These are phyloP conservation scores for Melieria omissa DNA, from an alignment of 2,888 invertebrate species.

Conservation along the genomic window DNA sequence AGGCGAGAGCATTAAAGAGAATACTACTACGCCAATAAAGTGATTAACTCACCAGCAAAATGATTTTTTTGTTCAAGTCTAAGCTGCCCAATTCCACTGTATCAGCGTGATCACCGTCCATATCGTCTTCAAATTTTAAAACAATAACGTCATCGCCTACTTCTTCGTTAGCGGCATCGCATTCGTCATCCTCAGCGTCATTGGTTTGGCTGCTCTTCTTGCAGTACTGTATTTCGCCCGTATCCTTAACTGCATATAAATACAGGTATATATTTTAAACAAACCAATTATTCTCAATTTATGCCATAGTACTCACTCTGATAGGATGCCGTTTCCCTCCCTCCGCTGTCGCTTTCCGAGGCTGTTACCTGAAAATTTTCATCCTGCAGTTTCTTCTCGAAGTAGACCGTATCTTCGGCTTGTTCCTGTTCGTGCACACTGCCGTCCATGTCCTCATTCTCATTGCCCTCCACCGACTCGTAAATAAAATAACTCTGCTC, in stretches of 20 bases:
- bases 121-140: constrained; percentile 48
- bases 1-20: not conserved
- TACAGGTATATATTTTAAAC: not conserved
- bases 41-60: constrained; percentile 60
- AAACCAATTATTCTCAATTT: not conserved
- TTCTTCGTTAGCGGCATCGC: constrained; percentile 46
- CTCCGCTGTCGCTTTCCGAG: constrained; percentile 30
- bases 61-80: constrained; percentile 66
- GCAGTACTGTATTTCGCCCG: constrained; percentile 59
- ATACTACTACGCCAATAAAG: not conserved
- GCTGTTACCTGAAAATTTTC: constrained; percentile 38
- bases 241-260: constrained; percentile 54
- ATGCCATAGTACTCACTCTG: constrained; percentile 34
- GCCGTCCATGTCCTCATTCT: not conserved
- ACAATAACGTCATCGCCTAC: constrained; percentile 51
- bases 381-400: constrained; percentile 13
- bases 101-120: constrained; percentile 28
- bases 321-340: constrained; percentile 28
- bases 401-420: constrained; percentile 19
- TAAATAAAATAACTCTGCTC: constrained; percentile 28
- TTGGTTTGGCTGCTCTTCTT: constrained; percentile 40
- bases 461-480: no score
- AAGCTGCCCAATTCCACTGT: constrained; percentile 6
- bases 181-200: constrained; percentile 20
- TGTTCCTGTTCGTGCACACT: constrained; percentile 21